Evolutionary conservation across 1,140 invertebrate genomes (phyloP), one percentile per base, ranked within the genome.

Genomic region (Stegodyphus dumicola): DNA sequence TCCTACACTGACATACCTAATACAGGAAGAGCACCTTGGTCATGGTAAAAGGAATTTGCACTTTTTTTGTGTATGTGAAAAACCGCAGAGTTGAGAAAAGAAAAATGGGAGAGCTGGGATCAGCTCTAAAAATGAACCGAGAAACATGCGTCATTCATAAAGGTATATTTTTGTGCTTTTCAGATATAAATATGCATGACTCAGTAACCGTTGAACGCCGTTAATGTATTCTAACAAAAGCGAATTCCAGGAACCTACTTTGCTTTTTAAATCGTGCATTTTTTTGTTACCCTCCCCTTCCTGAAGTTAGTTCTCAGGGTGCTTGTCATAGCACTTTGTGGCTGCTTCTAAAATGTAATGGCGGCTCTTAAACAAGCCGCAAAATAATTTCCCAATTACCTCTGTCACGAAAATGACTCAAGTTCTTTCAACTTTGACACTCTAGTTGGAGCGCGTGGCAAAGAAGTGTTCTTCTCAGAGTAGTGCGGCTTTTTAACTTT

Each of bases 391-490:
- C 17, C 77, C 77, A 71, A 71, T 71, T 79, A 79, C 48, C 17
- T 17, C 51, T 79, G 77, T 79, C 77, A 79, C 66, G 77, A 70
- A 33, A 79, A 79, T 69, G 77, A 79, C 66, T 79, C 66, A 54
- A 56, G 77, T 79, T 79, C 77, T 79, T 79, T 79, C 77, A 79
- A 79, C 77, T 70, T 70, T 70, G 77, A 79, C 77, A 79, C 52
- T 33, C 15, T 15, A 60, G 15, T 15, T 60, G 56, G 56, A 9
- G 56, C 56, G 56, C 56, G 15, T 60, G 56, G 56, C 56, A 15
- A 7, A 15, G 15, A 60, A 60, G 9, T 60, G 15, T 15, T 60
- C 56, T 15, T 33, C 56, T 1, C 4, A 11, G 56, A 9, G 9
- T 11, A 60, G 56, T 60, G 9, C 56, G 9, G 15, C 56, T 2